A percentile compares a stretch with the other conserved stretches of the same genome.
Conservation (phyloP, 1,140 invertebrate genomes). For the Drosophila ambigua region DNA sequence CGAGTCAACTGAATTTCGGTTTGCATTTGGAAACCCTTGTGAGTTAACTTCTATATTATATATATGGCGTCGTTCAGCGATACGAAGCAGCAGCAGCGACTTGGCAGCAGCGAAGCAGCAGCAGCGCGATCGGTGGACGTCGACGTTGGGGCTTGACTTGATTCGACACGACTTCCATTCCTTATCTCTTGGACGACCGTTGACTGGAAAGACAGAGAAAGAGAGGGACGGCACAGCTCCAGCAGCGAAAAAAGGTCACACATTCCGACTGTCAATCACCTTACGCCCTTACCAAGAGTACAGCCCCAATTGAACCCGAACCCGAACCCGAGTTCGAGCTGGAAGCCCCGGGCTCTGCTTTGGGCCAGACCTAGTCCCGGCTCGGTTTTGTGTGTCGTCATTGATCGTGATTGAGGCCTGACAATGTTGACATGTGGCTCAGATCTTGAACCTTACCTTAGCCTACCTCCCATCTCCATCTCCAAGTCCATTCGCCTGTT, state of each 20-base stretch:
- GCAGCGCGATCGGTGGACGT: slow-evolving; percentile 27
- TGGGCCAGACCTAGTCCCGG: neutral
- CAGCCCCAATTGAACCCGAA: slow-evolving; percentile 43
- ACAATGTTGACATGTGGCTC: slow-evolving; percentile 13
- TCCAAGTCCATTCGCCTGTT: neutral
- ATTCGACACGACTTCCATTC: slow-evolving; percentile 32
- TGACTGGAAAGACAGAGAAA: slow-evolving; percentile 18
- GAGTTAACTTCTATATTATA: slow-evolving; percentile 73
- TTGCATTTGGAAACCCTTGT: slow-evolving; percentile 76
- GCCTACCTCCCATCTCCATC: slow-evolving; percentile 3
- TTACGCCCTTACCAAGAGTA: slow-evolving; percentile 52
- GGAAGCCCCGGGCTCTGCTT: slow-evolving; percentile 21
- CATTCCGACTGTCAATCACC: slow-evolving; percentile 58
- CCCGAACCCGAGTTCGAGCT: neutral
- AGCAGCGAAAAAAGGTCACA: slow-evolving; percentile 28
- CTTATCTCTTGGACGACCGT: slow-evolving; percentile 37
- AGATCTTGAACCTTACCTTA: slow-evolving; percentile 42
- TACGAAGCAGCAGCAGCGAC: slow-evolving; percentile 28
- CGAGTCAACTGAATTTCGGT: slow-evolving; percentile 76
- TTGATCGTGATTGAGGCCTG: slow-evolving; percentile 18
- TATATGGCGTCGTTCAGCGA: slow-evolving; percentile 24
- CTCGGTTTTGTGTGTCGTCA: neutral
- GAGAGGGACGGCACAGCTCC: neutral
- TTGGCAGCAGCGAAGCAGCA: slow-evolving; percentile 16
- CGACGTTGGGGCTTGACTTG: neutral